A percentile compares a stretch with the other conserved stretches of the same genome.
These are phyloP conservation scores for Bombus confusus DNA, from an alignment of 1,140 invertebrate species.

Conservation along the genomic window DNA sequence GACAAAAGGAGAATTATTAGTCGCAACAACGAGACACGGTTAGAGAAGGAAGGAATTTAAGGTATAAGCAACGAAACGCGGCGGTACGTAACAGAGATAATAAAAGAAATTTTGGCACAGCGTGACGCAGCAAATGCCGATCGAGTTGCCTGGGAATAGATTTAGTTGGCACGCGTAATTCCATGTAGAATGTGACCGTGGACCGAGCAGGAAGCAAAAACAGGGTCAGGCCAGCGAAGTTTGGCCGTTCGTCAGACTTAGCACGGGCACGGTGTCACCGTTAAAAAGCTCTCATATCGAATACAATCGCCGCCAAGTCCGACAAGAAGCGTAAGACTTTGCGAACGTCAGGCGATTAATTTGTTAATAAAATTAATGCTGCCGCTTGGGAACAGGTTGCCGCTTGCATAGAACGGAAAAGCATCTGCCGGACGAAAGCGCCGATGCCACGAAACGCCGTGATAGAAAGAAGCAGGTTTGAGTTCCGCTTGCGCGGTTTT, in stretches of 20 bases:
- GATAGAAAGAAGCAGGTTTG: no score
- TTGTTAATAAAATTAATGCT: no score
- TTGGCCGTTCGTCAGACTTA: conserved; percentile 4
- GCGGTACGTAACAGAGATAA: neutral
- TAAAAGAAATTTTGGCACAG: conserved; percentile 46
- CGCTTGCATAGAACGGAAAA: neutral
- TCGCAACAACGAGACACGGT: neutral
- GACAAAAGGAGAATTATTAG: neutral
- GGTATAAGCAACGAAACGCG: neutral
- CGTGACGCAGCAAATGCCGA: conserved; percentile 6
- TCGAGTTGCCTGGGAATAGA: neutral
- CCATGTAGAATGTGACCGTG: neutral
- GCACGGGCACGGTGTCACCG: neutral
- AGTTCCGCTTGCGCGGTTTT: no score
- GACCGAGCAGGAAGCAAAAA: no score
- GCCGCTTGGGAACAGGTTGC: no score
- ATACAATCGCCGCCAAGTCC: no score
- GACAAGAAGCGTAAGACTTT: no score
- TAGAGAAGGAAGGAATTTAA: neutral
- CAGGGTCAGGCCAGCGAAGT: neutral
- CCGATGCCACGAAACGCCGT: no score
- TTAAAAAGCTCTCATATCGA: neutral
- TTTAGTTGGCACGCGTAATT: conserved; percentile 33
- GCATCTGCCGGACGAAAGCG: neutral
- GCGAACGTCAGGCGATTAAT: no score